phyloP scores from a whole-genome alignment of 2,888 invertebrate genomes.

The Conomelus anceps region DNA sequence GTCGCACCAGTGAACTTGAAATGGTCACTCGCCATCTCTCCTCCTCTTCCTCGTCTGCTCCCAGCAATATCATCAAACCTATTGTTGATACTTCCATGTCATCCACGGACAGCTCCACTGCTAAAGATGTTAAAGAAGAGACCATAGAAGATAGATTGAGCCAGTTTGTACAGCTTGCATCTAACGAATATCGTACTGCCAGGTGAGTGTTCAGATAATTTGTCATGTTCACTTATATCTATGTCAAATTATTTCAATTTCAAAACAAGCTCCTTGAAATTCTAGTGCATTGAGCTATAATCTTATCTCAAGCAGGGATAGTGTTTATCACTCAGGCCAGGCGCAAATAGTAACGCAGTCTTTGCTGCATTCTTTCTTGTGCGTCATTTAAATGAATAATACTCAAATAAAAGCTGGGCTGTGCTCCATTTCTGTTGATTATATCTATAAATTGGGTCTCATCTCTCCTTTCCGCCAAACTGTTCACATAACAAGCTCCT shows the following conservation, averaged over 20 bases:
- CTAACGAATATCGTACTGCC: slow-evolving; percentile 80
- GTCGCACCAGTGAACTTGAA: slow-evolving; percentile 67
- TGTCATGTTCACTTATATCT: background rate
- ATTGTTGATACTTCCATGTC: background rate
- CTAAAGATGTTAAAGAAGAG: slow-evolving; percentile 11
- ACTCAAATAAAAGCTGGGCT: too few relatives aligned
- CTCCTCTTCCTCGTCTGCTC: slow-evolving; percentile 41
- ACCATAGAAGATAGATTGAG: slow-evolving; percentile 57
- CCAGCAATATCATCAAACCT: background rate
- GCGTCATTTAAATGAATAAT: too few relatives aligned
- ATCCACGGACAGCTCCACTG: background rate
- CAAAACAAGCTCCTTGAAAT: background rate
- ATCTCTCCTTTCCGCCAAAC: too few relatives aligned
- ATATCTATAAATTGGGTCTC: too few relatives aligned
- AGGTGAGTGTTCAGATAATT: slow-evolving; percentile 45
- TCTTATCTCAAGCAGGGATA: too few relatives aligned
- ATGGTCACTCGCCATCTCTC: slow-evolving; percentile 46
- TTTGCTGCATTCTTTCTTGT: too few relatives aligned
- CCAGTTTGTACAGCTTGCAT: slow-evolving; percentile 71
- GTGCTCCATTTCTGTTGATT: too few relatives aligned
- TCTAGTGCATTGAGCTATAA: too few relatives aligned
- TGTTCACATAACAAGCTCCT: too few relatives aligned
- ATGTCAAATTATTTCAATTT: background rate
- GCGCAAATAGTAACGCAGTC: too few relatives aligned
- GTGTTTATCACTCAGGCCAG: too few relatives aligned